Conservation (phyloP, 2,888 invertebrate species). For the Pemphredon lugubris region DNA sequence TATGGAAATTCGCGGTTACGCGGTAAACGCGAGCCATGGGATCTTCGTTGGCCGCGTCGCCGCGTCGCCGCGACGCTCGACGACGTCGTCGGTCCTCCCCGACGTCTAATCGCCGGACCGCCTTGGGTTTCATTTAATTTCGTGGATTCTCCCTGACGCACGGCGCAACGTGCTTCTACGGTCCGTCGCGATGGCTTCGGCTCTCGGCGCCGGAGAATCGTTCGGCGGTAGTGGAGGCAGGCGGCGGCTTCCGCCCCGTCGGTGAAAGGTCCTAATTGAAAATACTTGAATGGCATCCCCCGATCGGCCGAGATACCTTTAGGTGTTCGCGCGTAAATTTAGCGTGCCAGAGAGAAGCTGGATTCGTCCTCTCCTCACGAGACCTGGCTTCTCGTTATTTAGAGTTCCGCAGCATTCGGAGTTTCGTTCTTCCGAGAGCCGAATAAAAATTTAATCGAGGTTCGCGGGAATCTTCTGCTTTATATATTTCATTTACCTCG, state of each 20-base stretch:
- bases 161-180: slow-evolving; percentile 43
- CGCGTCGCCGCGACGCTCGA: slow-evolving; percentile 9
- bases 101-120: slow-evolving; percentile 2
- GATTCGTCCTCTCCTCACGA: slow-evolving; percentile 35
- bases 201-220: slow-evolving; percentile 11
- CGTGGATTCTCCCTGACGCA: slow-evolving; percentile 22
- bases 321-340: slow-evolving; percentile 67
- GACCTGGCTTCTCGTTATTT: slow-evolving; percentile 27
- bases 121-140: slow-evolving; percentile 64
- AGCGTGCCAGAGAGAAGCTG: slow-evolving; percentile 52
- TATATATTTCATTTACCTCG: no score
- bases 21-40: not conserved
- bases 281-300: slow-evolving; percentile 71
- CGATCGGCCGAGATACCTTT: slow-evolving; percentile 65
- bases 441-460: no score
- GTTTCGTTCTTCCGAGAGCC: no score
- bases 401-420: not conserved
- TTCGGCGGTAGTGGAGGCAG: no score
- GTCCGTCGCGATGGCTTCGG: slow-evolving; percentile 51
- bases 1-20: slow-evolving; percentile 64
- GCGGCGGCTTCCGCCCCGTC: slow-evolving; percentile 39
- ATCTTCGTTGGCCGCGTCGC: not conserved
- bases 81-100: no score
- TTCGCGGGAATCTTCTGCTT: no score
- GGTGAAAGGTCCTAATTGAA: slow-evolving; percentile 66